Evolutionary conservation across 2,888 invertebrate species (phyloP).

Genomic region (Tetragnatha montana): DNA sequence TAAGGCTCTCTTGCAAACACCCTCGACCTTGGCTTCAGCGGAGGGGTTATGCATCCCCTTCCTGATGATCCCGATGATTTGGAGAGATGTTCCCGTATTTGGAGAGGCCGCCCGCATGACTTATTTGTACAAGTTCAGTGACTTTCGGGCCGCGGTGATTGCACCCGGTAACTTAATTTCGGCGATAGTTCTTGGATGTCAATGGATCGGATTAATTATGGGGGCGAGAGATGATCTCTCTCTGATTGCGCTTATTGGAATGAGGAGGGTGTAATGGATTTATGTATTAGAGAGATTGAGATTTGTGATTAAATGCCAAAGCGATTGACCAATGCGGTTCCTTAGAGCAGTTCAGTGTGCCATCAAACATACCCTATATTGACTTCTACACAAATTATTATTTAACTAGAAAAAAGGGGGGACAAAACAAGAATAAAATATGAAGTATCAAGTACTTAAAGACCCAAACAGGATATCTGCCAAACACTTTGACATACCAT

Average conservation of each 20-base stretch:
- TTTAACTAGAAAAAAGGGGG: too few species aligned
- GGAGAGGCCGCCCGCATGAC: neutral
- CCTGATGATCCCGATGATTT: slow-evolving; percentile 13
- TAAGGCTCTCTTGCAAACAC: slow-evolving; percentile 21
- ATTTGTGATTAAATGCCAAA: too few species aligned
- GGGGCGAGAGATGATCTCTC: neutral
- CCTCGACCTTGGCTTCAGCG: slow-evolving; percentile 51
- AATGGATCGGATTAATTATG: neutral
- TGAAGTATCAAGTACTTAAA: too few species aligned
- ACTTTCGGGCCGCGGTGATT: slow-evolving; percentile 25
- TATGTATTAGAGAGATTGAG: neutral
- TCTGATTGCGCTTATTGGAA: neutral
- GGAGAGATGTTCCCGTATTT: slow-evolving; percentile 33
- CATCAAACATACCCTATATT: too few species aligned
- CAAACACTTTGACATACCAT: too few species aligned
- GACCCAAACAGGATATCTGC: too few species aligned
- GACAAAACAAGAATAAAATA: too few species aligned
- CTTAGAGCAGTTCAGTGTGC: too few species aligned
- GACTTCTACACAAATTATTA: too few species aligned
- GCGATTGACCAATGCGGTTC: too few species aligned
- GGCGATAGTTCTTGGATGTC: too few species aligned
- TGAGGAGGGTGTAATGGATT: neutral
- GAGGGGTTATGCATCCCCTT: slow-evolving; percentile 4
- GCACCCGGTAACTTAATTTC: slow-evolving; percentile 1
- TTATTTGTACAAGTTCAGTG: slow-evolving; percentile 44